Base-by-base conservation (phyloP, 2,888 invertebrate genomes). In the Ctena decussata region DNA sequence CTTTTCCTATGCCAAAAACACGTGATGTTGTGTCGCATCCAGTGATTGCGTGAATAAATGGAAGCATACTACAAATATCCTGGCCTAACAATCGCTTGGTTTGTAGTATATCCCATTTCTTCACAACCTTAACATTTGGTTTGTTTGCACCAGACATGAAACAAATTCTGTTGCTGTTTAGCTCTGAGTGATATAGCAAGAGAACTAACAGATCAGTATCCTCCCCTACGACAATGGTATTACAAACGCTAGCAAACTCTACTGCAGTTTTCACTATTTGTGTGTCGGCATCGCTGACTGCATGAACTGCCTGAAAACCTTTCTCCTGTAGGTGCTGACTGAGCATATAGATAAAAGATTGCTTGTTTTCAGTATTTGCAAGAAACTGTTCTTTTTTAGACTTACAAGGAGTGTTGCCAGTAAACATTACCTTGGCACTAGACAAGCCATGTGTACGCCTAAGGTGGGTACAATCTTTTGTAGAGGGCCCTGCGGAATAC, bases 11-110 rank as follows among this genome's bases (percentile, higher is more conserved):
- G 21, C 87, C 83, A 79, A 57, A 88, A 30, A 90, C 27, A 32
- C 85, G 73, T 11, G 86, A 88, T 27, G 87, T 86, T 24, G 90
- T 87, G 80, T 91, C 86, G 77, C 91, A 90, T 30, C 89, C 90
- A 18, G 77, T 60, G 21, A 90, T 27, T 37, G 90, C 86, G 79
- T 92, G 90, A n/a, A 89, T 53, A 77, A 83, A 82, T 24, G 71
- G 81, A 18, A 91, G 27, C 30, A n/a, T 15, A n/a, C 60, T 24
- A 37, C 87, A 89, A 0, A 79, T 70, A 37, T 35, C 74, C 30
- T 60, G 30, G 32, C 90, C 86, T 0, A 90, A 74, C n/a, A 53
- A 0, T 18, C 12, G 39, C 15, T 41, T 41, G 15, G 86, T 60
- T 30, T 80, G 65, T 6, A 77, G 78, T 21, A 91, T 89, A 60